These are phyloP conservation scores for Cebidichthys violaceus DNA, from an alignment of 2,113 vertebrate genomes.

Conservation along the genomic window DNA sequence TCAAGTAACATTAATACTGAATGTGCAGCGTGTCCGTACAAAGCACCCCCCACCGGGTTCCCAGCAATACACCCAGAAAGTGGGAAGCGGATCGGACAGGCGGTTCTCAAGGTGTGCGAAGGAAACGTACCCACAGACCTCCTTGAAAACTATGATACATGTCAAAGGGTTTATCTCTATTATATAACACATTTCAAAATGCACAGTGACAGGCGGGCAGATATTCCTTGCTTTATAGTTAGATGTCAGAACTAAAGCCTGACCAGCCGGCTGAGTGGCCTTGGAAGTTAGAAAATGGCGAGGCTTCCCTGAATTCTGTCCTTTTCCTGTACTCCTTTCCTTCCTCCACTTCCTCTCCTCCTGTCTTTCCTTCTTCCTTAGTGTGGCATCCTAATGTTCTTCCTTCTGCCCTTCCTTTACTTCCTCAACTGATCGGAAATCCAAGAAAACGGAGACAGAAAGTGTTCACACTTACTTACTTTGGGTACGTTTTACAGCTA, in stretches of 20 bases:
- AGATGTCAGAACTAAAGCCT: not conserved
- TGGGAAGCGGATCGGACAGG: not conserved
- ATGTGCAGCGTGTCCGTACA: not conserved
- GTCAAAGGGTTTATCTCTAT: not conserved
- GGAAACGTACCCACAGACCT: not conserved
- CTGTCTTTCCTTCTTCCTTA: not conserved
- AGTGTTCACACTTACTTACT: not conserved
- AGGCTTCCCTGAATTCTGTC: not conserved
- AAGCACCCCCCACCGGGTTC: not conserved
- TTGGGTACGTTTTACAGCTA: not conserved
- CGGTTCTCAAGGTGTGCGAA: not conserved
- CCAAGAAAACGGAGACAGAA: not conserved
- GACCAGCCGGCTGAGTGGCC: not conserved
- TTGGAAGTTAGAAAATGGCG: not conserved
- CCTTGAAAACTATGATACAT: not conserved
- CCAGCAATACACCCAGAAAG: not conserved
- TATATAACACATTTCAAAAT: not conserved
- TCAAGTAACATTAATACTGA: not conserved
- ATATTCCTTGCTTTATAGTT: not conserved
- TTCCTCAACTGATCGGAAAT: not conserved
- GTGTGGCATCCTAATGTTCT: not conserved
- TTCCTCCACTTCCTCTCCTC: not conserved
- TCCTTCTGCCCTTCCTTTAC: not conserved
- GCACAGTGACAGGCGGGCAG: not conserved
- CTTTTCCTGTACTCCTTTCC: not conserved